Conservation (phyloP, 2,797 vertebrate genomes). For the Myiothlypis coronata region DNA sequence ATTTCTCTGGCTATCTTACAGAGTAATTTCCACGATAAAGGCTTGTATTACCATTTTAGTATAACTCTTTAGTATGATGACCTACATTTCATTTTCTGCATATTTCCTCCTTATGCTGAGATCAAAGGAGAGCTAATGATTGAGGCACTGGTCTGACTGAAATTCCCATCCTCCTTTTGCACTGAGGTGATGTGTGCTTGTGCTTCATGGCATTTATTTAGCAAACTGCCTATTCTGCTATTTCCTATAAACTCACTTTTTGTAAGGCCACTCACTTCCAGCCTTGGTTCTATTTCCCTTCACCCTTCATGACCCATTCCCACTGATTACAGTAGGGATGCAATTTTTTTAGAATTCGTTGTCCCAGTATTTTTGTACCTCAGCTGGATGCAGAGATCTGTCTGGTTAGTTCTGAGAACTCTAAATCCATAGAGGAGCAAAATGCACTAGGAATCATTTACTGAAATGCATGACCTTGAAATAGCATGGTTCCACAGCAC, state of each 20-base stretch:
- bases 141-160: neutral
- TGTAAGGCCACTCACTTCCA: neutral
- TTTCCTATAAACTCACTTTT: neutral
- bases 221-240: neutral
- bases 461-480: constrained; percentile 50
- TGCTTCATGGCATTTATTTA: neutral
- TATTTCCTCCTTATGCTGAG: constrained; percentile 1
- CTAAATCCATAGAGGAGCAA: constrained; percentile 22
- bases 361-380: neutral
- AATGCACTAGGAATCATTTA: constrained; percentile 20
- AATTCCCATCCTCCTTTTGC: constrained; percentile 1
- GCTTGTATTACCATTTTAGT: neutral
- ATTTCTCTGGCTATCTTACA: neutral
- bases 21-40: neutral
- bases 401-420: constrained; percentile 3
- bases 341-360: neutral
- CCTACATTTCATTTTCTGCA: constrained; percentile 53
- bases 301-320: neutral
- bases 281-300: neutral
- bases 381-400: neutral
- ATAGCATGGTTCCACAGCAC: constrained; percentile 42
- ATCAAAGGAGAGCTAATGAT: constrained; percentile 48
- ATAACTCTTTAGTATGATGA: constrained; percentile 13
- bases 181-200: neutral
- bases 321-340: neutral